phyloP scores from a whole-genome alignment of 2,797 vertebrate species.

The Pseudochirops cupreus region DNA sequence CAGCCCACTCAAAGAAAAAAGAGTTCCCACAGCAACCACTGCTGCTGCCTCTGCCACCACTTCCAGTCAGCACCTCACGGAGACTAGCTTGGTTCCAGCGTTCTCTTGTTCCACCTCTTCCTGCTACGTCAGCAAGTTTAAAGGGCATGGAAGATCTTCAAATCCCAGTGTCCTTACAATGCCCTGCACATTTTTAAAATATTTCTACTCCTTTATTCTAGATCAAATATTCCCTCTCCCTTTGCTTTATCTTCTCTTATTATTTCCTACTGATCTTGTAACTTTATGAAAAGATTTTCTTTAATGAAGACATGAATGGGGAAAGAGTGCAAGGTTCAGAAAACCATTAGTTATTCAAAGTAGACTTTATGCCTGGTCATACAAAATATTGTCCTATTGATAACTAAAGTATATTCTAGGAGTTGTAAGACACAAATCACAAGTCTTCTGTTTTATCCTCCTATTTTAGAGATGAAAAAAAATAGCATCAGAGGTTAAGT shows the following conservation, averaged over 20 bases:
- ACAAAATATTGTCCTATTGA: background rate
- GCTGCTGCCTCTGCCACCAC: too few relatives aligned
- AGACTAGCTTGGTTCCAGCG: too few relatives aligned
- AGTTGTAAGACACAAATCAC: background rate
- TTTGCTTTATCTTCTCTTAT: background rate
- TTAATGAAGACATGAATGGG: background rate
- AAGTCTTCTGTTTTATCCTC: background rate
- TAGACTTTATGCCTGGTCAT: background rate
- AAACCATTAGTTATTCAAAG: conserved; percentile 10
- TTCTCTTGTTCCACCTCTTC: too few relatives aligned
- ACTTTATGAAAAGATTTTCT: background rate
- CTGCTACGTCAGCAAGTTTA: too few relatives aligned
- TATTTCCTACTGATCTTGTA: background rate
- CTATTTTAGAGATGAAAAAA: background rate
- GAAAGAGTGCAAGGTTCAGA: conserved; percentile 9
- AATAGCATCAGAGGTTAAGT: background rate
- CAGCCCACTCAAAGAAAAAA: too few relatives aligned
- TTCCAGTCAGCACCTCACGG: too few relatives aligned
- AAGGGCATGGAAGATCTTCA: too few relatives aligned
- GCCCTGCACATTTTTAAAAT: background rate
- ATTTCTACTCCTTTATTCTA: conserved; percentile 17
- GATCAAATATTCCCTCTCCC: background rate
- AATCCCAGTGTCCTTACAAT: background rate
- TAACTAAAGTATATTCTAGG: background rate
- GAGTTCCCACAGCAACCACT: too few relatives aligned